Conservation (phyloP, 92 coral and sea anemone genomes). For the Porites lobata region DNA sequence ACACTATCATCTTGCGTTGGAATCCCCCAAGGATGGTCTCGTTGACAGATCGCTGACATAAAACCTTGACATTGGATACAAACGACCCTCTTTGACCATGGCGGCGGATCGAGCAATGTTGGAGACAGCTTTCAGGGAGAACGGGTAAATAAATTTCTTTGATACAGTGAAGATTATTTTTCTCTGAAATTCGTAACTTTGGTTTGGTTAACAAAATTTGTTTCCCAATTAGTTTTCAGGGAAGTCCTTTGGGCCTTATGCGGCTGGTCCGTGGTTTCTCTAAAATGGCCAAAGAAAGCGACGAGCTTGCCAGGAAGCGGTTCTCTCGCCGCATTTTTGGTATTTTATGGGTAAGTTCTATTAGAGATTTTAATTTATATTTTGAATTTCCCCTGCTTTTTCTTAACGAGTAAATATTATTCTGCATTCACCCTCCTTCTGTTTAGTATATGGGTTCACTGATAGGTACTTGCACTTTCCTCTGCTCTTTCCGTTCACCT, state of each 20-base stretch:
- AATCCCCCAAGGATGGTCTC: too few species aligned
- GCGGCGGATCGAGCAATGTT: conserved; percentile 7
- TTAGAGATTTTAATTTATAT: conserved; percentile 19
- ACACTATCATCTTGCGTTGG: background rate
- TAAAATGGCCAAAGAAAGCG: background rate
- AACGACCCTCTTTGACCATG: conserved; percentile 28
- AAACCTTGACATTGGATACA: background rate
- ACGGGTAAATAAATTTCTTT: conserved; percentile 17
- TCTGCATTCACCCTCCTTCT: conserved; percentile 22
- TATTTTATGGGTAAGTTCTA: background rate
- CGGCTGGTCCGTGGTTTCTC: conserved; percentile 3
- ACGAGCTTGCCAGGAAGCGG: too few species aligned
- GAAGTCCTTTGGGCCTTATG: background rate
- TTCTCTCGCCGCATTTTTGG: too few species aligned
- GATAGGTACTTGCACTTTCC: too few species aligned
- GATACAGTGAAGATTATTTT: conserved; percentile 4
- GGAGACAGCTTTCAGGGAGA: conserved; percentile 17
- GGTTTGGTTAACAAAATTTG: background rate
- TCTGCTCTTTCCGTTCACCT: too few species aligned
- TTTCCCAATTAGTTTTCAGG: too few species aligned
- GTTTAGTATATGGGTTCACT: conserved; percentile 22
- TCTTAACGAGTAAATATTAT: conserved; percentile 14
- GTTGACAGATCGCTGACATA: too few species aligned
- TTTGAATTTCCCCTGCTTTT: conserved; percentile 20
- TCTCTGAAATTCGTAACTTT: background rate